Evolutionary conservation across 1,140 invertebrate species (phyloP).

Genomic region (Thaumetopoea pityocampa): DNA sequence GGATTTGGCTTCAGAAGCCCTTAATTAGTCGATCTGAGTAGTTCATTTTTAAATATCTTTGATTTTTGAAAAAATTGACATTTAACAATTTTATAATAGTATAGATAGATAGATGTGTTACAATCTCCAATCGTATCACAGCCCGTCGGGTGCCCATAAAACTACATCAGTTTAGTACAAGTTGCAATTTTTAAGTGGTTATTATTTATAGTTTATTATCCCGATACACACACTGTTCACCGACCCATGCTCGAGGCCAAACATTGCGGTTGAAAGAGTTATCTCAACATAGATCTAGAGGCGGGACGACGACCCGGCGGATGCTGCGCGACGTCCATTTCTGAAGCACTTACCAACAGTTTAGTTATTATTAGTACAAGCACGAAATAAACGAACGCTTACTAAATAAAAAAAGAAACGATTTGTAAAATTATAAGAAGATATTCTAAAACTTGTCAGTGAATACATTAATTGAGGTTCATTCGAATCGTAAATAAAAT

Average conservation of each 20-base stretch:
- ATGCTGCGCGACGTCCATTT: conserved; percentile 34
- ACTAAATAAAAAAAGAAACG: conserved; percentile 3
- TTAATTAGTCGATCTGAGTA: too few relatives aligned
- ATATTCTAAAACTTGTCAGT: too few relatives aligned
- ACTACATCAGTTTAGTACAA: conserved; percentile 6
- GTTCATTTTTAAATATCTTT: too few relatives aligned
- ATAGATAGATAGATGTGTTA: too few relatives aligned
- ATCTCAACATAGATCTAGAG: conserved; percentile 67
- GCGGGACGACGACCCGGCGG: conserved; percentile 49
- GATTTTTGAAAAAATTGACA: too few relatives aligned
- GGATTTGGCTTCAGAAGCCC: too few relatives aligned
- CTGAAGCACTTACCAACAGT: conserved; percentile 20
- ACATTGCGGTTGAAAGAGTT: conserved; percentile 66
- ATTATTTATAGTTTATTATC: conserved; percentile 24
- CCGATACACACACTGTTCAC: conserved; percentile 32
- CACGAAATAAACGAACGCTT: conserved; percentile 5
- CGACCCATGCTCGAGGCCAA: conserved; percentile 42
- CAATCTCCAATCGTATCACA: too few relatives aligned
- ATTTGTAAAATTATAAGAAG: too few relatives aligned
- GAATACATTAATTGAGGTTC: too few relatives aligned
- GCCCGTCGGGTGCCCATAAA: not conserved
- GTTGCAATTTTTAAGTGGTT: conserved; percentile 11
- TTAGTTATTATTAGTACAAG: conserved; percentile 12
- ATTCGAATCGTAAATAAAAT: too few relatives aligned
- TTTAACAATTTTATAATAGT: too few relatives aligned